phyloP scores from a whole-genome alignment of 2,113 vertebrate genomes.

The Arenaria interpres region DNA sequence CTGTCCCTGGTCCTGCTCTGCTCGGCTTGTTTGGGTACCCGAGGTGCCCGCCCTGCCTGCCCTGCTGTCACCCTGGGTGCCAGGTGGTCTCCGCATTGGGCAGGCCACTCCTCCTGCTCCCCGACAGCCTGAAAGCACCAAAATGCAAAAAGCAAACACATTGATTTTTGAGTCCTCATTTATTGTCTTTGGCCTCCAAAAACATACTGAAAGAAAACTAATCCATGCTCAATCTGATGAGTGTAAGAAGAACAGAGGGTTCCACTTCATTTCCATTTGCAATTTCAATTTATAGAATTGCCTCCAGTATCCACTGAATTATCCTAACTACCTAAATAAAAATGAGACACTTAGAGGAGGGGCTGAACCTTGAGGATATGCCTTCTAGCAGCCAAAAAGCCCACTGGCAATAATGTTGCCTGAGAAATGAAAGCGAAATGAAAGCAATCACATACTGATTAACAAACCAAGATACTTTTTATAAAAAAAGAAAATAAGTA shows the following conservation, averaged over 20 bases:
- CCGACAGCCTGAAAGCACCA: background rate
- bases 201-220: background rate
- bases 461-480: background rate
- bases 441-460: background rate
- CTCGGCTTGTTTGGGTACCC: rapidly evolving
- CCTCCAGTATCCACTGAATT: background rate
- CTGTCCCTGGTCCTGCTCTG: rapidly evolving
- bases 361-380: background rate
- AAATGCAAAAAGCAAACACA: background rate
- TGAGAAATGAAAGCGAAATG: background rate
- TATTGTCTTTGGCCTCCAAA: background rate
- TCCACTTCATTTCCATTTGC: background rate
- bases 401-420: background rate
- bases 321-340: background rate
- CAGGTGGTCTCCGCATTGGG: rapidly evolving
- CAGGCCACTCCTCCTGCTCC: background rate
- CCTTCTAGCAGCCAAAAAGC: background rate
- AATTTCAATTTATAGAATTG: background rate
- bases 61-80: background rate
- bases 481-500: background rate
- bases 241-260: background rate
- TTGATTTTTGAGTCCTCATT: background rate
- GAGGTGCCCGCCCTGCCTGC: background rate
- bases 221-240: background rate
- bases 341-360: background rate